Percentiles rank a stretch among this genome's conserved stretches.
Conservation (phyloP, 2,888 invertebrate genomes). For the Acleris sparsana region DNA sequence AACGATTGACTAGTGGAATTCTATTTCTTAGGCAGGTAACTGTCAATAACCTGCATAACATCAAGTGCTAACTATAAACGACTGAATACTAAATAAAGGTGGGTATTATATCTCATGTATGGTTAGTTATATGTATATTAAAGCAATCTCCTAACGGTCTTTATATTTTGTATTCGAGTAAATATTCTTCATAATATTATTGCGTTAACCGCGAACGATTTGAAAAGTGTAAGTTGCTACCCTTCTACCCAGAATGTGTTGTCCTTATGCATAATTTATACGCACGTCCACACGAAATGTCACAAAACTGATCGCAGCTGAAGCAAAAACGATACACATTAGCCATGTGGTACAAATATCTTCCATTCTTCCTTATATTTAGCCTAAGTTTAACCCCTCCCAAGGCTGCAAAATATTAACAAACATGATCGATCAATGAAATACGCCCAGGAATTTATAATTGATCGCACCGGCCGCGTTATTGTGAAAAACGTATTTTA, state of each 20-base stretch:
- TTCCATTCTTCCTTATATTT: background rate
- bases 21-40: too few relatives aligned
- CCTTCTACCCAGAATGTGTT: slow-evolving; percentile 1
- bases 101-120: too few relatives aligned
- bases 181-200: background rate
- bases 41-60: too few relatives aligned
- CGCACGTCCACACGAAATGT: slow-evolving; percentile 10
- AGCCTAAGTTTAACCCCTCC: slow-evolving; percentile 1
- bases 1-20: too few relatives aligned
- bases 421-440: background rate
- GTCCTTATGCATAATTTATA: slow-evolving; percentile 16
- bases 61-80: too few relatives aligned
- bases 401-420: slow-evolving; percentile 7
- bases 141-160: too few relatives aligned
- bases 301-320: slow-evolving; percentile 8
- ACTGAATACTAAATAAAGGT: too few relatives aligned
- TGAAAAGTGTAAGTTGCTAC: slow-evolving; percentile 6
- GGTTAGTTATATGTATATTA: too few relatives aligned
- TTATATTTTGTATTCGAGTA: background rate
- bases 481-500: too few relatives aligned
- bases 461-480: background rate
- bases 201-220: background rate
- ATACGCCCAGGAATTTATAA: slow-evolving; percentile 3
- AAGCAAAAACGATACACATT: slow-evolving; percentile 9
- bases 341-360: slow-evolving; percentile 3